Percentiles rank a stretch among this genome's conserved stretches.
phyloP scores from a whole-genome alignment of 2,888 invertebrate species.

The Venusia cambrica region DNA sequence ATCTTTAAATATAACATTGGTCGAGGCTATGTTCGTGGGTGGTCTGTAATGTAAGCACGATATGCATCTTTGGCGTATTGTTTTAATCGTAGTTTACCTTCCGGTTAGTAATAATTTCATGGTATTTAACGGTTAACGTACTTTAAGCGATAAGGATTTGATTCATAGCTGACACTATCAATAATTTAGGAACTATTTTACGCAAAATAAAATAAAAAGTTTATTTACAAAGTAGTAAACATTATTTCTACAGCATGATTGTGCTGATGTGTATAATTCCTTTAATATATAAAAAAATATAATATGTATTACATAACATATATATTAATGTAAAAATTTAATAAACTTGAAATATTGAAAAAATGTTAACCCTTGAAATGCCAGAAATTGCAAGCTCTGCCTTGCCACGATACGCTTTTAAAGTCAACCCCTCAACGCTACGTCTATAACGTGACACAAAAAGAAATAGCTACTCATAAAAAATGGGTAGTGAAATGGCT shows the following conservation, averaged over 20 bases:
- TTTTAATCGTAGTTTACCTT: slow-evolving; percentile 28
- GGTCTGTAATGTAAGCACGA: slow-evolving; percentile 27
- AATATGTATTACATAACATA: too few relatives aligned
- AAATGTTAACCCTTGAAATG: slow-evolving; percentile 8
- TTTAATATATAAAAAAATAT: too few relatives aligned
- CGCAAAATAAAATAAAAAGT: too few relatives aligned
- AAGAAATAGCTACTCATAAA: slow-evolving; percentile 16
- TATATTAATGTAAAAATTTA: too few relatives aligned
- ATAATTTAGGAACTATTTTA: neutral
- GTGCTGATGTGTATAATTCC: too few relatives aligned
- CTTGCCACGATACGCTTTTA: slow-evolving; percentile 13
- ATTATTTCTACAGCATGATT: slow-evolving; percentile 1
- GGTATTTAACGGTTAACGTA: slow-evolving; percentile 17
- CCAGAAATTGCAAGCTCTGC: slow-evolving; percentile 5
- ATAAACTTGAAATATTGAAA: too few relatives aligned
- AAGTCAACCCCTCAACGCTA: slow-evolving; percentile 9
- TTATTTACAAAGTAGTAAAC: too few relatives aligned
- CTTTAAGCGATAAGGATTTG: slow-evolving; percentile 13
- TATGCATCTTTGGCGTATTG: slow-evolving; percentile 30
- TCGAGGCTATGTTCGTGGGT: slow-evolving; percentile 26
- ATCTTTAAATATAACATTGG: slow-evolving; percentile 6
- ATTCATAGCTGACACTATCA: slow-evolving; percentile 7
- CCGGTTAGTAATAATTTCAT: slow-evolving; percentile 26
- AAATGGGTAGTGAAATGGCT: slow-evolving; percentile 15
- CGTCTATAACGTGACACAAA: slow-evolving; percentile 15